Base-by-base conservation (phyloP, 2,797 vertebrate genomes). In the Amniataba percoides region DNA sequence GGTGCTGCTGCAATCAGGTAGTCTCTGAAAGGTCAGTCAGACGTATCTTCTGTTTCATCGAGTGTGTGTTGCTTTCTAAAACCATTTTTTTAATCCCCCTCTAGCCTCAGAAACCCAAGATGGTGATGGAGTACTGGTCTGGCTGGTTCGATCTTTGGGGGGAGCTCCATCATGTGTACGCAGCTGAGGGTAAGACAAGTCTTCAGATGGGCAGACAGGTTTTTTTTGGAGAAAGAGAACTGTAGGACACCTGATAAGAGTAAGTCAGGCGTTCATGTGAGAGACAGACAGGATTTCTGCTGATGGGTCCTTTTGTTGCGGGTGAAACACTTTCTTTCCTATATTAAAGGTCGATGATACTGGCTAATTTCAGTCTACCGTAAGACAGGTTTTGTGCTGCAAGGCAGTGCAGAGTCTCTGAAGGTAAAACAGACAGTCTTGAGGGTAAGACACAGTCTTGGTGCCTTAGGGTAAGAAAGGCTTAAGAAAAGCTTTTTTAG, bases 61-160 rank as follows among this genome's bases (percentile, higher is more conserved):
- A 31, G 2, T 43, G 21, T 63, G 40, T 58, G 27, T 19, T 55
- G 27, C 51, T 69, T 40, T 3, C 4, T 7, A n/a, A 48, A 48
- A 63, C 25, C 1, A 7, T 53, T 67, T 27, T 42, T 43, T 75
- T 31, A 31, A 31, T 48, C 43, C 34, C 58, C 3, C 18, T 5
- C 7, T n/a, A 98, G 97, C 94, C 93, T 40, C 83, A 95, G 74
- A 96, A 94, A 87, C 97, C 97, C 0, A 96, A 95, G 89, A 94
- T 99, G 96, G 97, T 98, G 90, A 98, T 98, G 97, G 98, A 98
- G 88, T 98, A 95, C 74, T 99, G 97, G 98, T 96, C 96, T 0
- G 97, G 97, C 1, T 99, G 98, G 98, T 99, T 98, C 81, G 98
- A 99, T 83, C 93, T 96, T 2, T 99, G 97, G 97, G 97, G 97